Percentiles rank a stretch among this genome's conserved stretches.
Conservation (phyloP, 2,797 vertebrate species). For the Threskiornis aethiopicus region DNA sequence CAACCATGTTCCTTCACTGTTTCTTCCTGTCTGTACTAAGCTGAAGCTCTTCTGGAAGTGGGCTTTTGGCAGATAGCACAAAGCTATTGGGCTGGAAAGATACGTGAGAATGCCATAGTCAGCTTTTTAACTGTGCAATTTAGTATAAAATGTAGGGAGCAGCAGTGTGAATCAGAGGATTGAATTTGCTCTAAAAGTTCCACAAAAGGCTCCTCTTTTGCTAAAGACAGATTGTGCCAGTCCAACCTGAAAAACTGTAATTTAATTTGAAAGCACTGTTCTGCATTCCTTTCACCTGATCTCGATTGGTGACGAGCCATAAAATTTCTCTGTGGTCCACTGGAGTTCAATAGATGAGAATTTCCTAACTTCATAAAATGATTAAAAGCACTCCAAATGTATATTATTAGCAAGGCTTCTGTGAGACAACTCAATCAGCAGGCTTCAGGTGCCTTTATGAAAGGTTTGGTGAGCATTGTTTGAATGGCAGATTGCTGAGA, state of each 20-base stretch:
- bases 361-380: constrained; percentile 46
- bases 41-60: not conserved
- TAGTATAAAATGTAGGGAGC: not conserved
- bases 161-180: not conserved
- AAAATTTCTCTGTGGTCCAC: constrained; percentile 35
- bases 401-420: not conserved
- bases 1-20: not conserved
- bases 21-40: not conserved
- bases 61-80: not conserved
- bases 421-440: constrained; percentile 20
- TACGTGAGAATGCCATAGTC: not conserved
- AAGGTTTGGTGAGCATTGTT: not conserved
- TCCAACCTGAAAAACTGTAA: constrained; percentile 52
- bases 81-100: not conserved
- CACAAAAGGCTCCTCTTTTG: not conserved
- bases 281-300: constrained; percentile 33
- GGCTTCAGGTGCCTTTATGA: not conserved
- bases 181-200: constrained; percentile 24
- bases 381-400: constrained; percentile 29
- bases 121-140: constrained; percentile 7
- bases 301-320: constrained; percentile 9
- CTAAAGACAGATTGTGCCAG: constrained; percentile 54
- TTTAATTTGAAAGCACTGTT: constrained; percentile 59
- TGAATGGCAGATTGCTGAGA: not conserved
- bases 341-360: constrained; percentile 39